Evolutionary conservation across 2,797 vertebrate genomes (phyloP).

Genomic region (Lemur catta): DNA sequence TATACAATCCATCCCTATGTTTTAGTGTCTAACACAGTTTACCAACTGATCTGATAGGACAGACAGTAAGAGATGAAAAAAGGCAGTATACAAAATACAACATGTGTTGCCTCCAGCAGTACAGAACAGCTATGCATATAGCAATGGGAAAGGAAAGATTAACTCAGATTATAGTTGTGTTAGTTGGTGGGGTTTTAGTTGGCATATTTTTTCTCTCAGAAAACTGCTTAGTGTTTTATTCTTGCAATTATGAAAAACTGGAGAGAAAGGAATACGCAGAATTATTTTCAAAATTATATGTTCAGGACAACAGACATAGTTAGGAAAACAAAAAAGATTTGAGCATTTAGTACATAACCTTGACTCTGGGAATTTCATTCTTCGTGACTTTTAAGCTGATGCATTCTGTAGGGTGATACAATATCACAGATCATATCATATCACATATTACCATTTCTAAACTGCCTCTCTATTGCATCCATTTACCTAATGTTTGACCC

Average conservation of each 20-base stretch:
- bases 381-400: neutral
- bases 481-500: neutral
- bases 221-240: neutral
- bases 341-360: neutral
- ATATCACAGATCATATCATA: neutral
- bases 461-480: neutral
- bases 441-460: neutral
- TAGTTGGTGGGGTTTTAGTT: neutral
- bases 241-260: neutral
- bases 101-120: neutral
- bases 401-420: neutral
- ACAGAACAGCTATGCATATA: neutral
- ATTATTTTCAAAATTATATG: neutral
- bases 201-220: neutral
- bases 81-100: neutral
- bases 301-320: neutral
- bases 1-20: neutral
- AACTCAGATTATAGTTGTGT: neutral
- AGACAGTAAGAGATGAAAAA: neutral
- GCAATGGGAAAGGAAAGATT: neutral
- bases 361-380: neutral
- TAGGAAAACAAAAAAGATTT: neutral
- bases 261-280: neutral
- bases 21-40: neutral
- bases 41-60: neutral